Evolutionary conservation across 2,797 vertebrate species (phyloP), one percentile per base, ranked within the genome.

Genomic region (Benthosema pterotum): DNA sequence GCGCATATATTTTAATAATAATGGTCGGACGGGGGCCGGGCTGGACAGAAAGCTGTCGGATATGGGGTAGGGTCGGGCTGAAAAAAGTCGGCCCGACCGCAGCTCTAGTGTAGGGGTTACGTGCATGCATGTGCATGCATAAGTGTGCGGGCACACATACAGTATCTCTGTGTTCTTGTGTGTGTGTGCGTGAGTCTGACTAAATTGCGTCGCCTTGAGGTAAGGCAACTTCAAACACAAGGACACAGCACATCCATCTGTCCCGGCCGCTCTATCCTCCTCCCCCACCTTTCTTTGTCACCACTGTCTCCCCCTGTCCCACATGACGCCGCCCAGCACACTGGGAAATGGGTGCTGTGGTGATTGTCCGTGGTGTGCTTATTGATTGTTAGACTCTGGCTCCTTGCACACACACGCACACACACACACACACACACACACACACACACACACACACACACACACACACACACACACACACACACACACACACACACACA

Each of bases 211-310:
- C 28, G 83, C 86, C 67, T 11, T 15, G 74, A 87, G 88, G 84
- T 88, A 87, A 85, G 83, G 72, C 76, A 74, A 78, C 83, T 80
- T 89, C 65, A 89, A 85, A 88, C 80, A 79, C 86, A 83, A 88
- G 77, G 80, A 83, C 77, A 59, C 58, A 5, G 1, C 74, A 55
- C 69, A 78, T 83, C 79, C 80, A 82, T 87, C 80, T 83, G 82
- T 81, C 72, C 63, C 60, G n/a, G n/a, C n/a, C 55, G 11, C 4
- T 54, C 42, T 25, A 52, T 61, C 19, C 60, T 19, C 13, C 60
- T 60, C 70, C 64, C 22, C 7, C 42, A 51, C 28, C 57, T 75
- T 42, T 57, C 68, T 65, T 61, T 7, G 57, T 60, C 64, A 32
- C 32, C 32, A 9, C 32, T 9, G 32, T 68, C 60, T 69, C 55